phyloP scores from a whole-genome alignment of 2,113 vertebrate genomes.

The Semicossyphus pulcher region DNA sequence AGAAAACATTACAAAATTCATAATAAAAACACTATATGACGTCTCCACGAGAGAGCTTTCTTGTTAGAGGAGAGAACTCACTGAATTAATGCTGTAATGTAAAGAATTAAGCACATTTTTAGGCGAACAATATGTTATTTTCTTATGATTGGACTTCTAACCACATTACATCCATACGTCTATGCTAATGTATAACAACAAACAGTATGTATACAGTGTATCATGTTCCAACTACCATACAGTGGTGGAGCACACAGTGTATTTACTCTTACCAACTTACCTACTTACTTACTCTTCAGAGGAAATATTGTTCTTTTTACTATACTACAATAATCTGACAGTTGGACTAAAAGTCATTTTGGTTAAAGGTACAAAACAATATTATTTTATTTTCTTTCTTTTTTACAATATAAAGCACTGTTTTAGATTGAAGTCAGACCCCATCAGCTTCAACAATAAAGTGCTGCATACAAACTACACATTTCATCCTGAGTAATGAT shows the following conservation, averaged over 20 bases:
- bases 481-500: background rate
- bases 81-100: background rate
- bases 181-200: too few relatives aligned
- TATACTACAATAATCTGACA: too few relatives aligned
- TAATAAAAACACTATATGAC: conserved; percentile 87
- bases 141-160: background rate
- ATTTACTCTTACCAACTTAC: background rate
- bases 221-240: background rate
- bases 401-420: too few relatives aligned
- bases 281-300: background rate
- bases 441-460: background rate
- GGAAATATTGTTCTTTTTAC: background rate
- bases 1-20: conserved; percentile 83
- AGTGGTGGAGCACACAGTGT: background rate
- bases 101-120: too few relatives aligned
- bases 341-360: background rate
- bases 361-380: background rate
- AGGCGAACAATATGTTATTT: background rate
- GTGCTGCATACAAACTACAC: background rate
- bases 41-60: conserved; percentile 55
- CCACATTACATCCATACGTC: background rate
- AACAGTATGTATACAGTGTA: background rate
- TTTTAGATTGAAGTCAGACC: too few relatives aligned
- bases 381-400: too few relatives aligned
- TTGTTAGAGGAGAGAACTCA: conserved; percentile 9